Evolutionary conservation across 2,888 invertebrate genomes (phyloP).

Genomic region (Falcaria lacertinaria): DNA sequence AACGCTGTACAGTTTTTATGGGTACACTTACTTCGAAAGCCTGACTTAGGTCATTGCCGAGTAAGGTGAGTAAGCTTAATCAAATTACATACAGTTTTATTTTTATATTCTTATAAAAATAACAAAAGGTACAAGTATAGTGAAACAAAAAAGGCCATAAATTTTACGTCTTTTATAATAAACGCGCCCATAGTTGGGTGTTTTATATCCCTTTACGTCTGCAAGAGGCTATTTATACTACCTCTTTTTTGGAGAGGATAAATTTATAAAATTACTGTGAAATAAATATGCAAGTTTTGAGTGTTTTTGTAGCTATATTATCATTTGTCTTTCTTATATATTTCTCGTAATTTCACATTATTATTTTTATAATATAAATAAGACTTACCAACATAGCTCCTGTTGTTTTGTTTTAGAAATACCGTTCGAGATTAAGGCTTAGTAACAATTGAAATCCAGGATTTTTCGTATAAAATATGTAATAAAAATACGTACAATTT

Average conservation of each 20-base stretch:
- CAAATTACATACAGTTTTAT: background rate
- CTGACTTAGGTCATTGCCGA: too few relatives aligned
- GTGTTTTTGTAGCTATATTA: background rate
- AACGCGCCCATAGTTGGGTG: background rate
- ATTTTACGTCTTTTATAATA: background rate
- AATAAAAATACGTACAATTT: too few relatives aligned
- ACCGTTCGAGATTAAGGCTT: too few relatives aligned
- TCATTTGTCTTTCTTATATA: background rate
- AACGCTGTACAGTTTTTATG: too few relatives aligned
- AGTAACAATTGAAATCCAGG: too few relatives aligned
- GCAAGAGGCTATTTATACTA: background rate
- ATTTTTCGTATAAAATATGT: too few relatives aligned
- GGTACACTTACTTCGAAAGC: too few relatives aligned
- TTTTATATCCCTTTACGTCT: background rate
- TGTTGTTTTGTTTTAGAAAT: too few relatives aligned
- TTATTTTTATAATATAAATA: too few relatives aligned
- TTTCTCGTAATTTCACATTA: too few relatives aligned
- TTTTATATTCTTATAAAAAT: background rate
- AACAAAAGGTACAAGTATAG: background rate
- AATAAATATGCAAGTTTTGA: background rate
- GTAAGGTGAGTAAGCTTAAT: slow-evolving; percentile 1
- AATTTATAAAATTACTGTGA: background rate
- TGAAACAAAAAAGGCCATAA: background rate
- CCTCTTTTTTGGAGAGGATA: background rate
- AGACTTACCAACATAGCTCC: too few relatives aligned